These are phyloP conservation scores for Xenops minutus DNA, from an alignment of 2,797 vertebrate species.

Conservation along the genomic window DNA sequence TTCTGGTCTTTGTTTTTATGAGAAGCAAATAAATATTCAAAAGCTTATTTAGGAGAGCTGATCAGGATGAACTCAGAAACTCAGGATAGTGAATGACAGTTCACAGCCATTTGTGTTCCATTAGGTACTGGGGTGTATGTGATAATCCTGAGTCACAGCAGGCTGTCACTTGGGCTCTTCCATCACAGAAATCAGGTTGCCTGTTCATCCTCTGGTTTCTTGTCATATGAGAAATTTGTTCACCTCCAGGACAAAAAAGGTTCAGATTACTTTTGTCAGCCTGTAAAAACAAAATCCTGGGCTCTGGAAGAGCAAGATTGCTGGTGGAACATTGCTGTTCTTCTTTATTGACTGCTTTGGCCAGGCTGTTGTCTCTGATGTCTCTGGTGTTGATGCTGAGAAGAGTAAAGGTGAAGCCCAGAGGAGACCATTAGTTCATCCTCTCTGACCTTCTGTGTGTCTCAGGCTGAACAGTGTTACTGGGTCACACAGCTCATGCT, in stretches of 20 bases:
- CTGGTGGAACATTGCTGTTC: background rate
- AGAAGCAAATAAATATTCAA: background rate
- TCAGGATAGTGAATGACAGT: background rate
- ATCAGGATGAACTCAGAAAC: background rate
- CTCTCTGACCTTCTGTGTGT: background rate
- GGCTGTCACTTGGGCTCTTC: background rate
- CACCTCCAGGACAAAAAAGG: background rate
- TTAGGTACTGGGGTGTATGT: no score
- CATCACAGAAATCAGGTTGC: background rate
- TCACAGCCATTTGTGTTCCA: background rate
- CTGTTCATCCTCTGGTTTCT: background rate
- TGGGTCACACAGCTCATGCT: background rate
- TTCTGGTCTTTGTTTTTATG: background rate
- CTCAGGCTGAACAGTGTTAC: background rate
- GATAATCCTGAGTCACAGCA: background rate
- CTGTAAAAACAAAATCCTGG: background rate
- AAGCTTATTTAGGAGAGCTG: background rate
- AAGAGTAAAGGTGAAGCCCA: background rate
- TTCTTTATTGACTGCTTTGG: rapidly evolving
- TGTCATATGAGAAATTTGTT: background rate
- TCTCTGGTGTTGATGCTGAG: background rate
- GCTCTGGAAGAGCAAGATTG: background rate
- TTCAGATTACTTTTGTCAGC: background rate
- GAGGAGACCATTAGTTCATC: background rate
- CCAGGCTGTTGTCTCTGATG: background rate